These are phyloP conservation scores for Neomonachus schauinslandi DNA, from an alignment of 2,113 vertebrate genomes.

Conservation along the genomic window DNA sequence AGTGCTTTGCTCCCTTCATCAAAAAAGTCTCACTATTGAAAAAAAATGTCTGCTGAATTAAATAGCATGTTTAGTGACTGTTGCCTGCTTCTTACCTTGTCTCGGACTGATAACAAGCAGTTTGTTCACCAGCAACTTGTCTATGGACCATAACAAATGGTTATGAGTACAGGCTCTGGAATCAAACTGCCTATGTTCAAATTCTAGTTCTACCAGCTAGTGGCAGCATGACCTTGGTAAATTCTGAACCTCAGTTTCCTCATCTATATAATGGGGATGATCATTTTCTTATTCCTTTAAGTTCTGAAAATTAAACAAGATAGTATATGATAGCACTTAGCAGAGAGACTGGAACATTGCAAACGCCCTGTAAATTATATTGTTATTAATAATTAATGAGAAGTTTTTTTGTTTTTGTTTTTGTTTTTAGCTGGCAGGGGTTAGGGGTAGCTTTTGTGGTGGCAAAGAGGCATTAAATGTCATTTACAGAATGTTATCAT, in stretches of 20 bases:
- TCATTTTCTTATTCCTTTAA: slow-evolving; percentile 10
- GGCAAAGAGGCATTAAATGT: slow-evolving; percentile 34
- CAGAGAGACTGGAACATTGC: neutral
- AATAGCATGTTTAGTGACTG: neutral
- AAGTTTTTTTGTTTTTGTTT: neutral
- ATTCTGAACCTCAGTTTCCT: slow-evolving; percentile 12
- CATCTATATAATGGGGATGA: neutral
- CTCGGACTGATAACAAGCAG: neutral
- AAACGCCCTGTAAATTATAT: slow-evolving; percentile 2
- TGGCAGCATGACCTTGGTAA: slow-evolving; percentile 29
- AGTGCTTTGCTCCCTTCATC: slow-evolving; percentile 21
- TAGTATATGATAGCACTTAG: slow-evolving; percentile 29
- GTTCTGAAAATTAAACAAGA: slow-evolving; percentile 17
- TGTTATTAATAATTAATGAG: slow-evolving; percentile 25
- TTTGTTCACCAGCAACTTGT: slow-evolving; percentile 20
- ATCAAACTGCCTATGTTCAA: neutral
- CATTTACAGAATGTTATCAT: neutral
- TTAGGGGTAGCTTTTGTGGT: neutral
- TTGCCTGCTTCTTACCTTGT: neutral
- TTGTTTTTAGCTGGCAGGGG: neutral
- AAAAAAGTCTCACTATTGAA: slow-evolving; percentile 30
- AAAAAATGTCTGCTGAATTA: neutral
- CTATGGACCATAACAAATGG: neutral
- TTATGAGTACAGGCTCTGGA: neutral
- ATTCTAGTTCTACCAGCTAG: slow-evolving; percentile 8